Conservation (phyloP, 30 jellyfish, hydroid and myxozoan species). For the Clytia hemisphaerica region DNA sequence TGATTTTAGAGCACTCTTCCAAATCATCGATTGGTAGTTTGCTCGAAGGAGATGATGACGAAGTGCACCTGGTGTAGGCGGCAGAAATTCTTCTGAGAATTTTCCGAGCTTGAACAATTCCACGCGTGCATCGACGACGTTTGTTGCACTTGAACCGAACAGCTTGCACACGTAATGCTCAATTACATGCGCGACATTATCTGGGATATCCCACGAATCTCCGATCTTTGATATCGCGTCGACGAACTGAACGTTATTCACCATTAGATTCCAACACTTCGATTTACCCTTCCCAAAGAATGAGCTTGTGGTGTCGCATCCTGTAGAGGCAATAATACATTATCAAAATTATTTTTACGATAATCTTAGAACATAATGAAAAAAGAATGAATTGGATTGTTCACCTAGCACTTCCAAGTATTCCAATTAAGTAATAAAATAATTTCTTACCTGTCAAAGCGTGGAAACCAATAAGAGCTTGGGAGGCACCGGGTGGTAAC, state of each 20-base stretch:
- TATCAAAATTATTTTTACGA: no score
- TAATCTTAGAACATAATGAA: no score
- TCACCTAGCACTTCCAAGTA: no score
- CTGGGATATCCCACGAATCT: constrained; percentile 7
- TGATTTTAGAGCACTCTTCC: constrained; percentile 32
- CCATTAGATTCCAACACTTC: constrained; percentile 21
- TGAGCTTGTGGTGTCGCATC: constrained; percentile 53
- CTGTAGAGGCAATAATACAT: no score
- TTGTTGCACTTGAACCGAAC: constrained; percentile 17
- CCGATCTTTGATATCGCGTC: constrained; percentile 24
- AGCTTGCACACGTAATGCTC: constrained; percentile 7
- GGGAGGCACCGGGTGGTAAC: no score
- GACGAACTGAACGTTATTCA: constrained; percentile 5
- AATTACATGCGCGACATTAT: background rate
- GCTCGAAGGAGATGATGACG: constrained; percentile 40
- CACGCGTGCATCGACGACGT: constrained; percentile 24
- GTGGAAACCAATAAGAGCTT: no score
- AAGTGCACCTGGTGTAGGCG: constrained; percentile 40
- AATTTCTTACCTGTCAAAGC: no score
- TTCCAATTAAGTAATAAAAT: no score
- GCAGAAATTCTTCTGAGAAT: constrained; percentile 32
- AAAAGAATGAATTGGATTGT: no score
- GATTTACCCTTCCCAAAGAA: constrained; percentile 43
- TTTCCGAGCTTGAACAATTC: constrained; percentile 31
- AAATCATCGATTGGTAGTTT: constrained; percentile 33